A percentile compares a stretch with the other conserved stretches of the same genome.
Evolutionary conservation across 2,888 invertebrate species (phyloP).

Genomic region (Idaea aversata): DNA sequence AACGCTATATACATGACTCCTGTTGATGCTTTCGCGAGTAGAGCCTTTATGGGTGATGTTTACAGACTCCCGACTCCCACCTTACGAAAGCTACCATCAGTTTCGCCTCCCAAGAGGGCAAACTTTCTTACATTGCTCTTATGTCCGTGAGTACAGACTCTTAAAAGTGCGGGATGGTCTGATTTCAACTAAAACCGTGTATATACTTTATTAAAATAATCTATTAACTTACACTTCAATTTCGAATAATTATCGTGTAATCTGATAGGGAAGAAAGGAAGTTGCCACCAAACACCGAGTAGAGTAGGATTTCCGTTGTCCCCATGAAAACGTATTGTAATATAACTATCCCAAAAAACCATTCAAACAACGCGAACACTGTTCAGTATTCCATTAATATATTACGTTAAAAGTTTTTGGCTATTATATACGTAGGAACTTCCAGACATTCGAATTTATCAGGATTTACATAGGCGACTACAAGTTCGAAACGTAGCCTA

Average conservation of each 20-base stretch:
- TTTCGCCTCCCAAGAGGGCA: constrained; percentile 42
- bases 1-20: constrained; percentile 64
- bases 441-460: constrained; percentile 19
- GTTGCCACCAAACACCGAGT: background rate
- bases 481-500: background rate
- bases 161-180: background rate
- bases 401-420: background rate
- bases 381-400: background rate
- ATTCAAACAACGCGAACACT: background rate
- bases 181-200: constrained; percentile 16
- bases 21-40: constrained; percentile 54
- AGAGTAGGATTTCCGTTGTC: background rate
- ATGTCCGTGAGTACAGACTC: background rate
- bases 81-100: constrained; percentile 38
- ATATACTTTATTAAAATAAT: background rate
- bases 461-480: constrained; percentile 12
- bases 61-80: constrained; percentile 47
- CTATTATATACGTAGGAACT: background rate
- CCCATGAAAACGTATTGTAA: background rate
- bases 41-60: constrained; percentile 69
- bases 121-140: constrained; percentile 39
- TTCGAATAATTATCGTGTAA: background rate
- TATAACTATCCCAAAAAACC: background rate
- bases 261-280: background rate
- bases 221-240: background rate